Conservation (phyloP, 1,140 invertebrate species). For the Cylas formicarius region DNA sequence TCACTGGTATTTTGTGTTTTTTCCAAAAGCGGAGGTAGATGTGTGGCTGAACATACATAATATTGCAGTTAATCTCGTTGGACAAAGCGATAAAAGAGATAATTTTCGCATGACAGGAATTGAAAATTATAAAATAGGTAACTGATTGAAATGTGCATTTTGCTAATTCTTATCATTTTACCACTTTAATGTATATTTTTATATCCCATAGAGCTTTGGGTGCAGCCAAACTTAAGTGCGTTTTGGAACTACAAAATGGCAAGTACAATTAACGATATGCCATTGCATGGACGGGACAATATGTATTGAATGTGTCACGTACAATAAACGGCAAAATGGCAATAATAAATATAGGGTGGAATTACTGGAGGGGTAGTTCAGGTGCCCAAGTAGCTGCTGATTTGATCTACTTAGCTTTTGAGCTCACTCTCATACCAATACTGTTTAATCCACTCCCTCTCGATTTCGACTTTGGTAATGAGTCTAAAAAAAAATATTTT, state of each 20-base stretch:
- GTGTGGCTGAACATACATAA: constrained; percentile 18
- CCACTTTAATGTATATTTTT: not conserved
- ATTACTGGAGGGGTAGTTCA: constrained; percentile 27
- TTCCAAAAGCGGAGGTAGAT: constrained; percentile 22
- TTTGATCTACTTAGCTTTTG: constrained; percentile 36
- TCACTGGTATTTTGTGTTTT: constrained; percentile 11
- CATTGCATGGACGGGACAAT: constrained; percentile 28
- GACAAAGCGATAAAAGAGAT: constrained; percentile 8
- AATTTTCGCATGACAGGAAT: constrained; percentile 2
- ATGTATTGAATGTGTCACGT: constrained; percentile 23
- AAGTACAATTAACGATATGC: constrained; percentile 27
- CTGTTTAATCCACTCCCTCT: constrained; percentile 61
- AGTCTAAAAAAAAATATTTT: constrained; percentile 16
- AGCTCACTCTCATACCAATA: constrained; percentile 45
- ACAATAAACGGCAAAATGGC: constrained; percentile 25
- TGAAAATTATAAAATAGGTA: not conserved
- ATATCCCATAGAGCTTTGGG: constrained; percentile 2
- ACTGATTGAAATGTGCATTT: not conserved
- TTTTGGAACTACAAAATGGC: constrained; percentile 27
- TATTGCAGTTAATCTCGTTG: constrained; percentile 17
- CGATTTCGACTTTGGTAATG: constrained; percentile 50
- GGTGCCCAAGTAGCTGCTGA: constrained; percentile 6
- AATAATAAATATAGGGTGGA: constrained; percentile 28
- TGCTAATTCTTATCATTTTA: not conserved
- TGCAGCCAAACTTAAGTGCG: constrained; percentile 18